Percentiles rank a stretch among this genome's conserved stretches.
These are phyloP conservation scores for Arion vulgaris DNA, from an alignment of 1,140 invertebrate species.

Conservation along the genomic window DNA sequence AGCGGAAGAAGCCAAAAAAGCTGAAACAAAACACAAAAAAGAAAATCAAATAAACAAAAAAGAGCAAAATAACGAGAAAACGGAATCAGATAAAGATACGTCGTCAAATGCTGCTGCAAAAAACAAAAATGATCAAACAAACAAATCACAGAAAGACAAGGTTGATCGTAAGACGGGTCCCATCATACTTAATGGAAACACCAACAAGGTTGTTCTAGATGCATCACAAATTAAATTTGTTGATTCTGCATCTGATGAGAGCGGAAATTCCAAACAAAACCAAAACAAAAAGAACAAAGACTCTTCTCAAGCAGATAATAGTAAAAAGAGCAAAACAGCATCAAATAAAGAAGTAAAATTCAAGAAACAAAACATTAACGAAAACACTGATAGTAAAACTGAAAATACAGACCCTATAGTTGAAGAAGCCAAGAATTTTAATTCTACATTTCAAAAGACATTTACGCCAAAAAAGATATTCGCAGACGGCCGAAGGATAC, in stretches of 20 bases:
- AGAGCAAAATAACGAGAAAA: background rate
- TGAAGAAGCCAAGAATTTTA: slow-evolving; percentile 60
- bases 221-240: slow-evolving; percentile 15
- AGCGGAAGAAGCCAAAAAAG: background rate
- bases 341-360: background rate
- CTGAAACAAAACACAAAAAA: background rate
- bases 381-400: slow-evolving; percentile 37
- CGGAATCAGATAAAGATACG: background rate
- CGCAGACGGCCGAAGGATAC: slow-evolving; percentile 61
- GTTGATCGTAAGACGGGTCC: background rate
- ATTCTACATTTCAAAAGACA: slow-evolving; percentile 54
- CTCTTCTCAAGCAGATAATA: background rate
- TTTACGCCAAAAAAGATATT: slow-evolving; percentile 66
- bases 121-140: background rate
- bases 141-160: background rate
- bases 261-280: background rate
- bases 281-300: background rate
- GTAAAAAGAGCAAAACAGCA: background rate
- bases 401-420: background rate
- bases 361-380: background rate
- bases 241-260: background rate
- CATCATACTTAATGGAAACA: background rate
- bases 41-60: background rate
- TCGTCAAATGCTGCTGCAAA: background rate
- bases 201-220: background rate